Conservation (phyloP, 2,888 invertebrate genomes). For the Drosophila differens region DNA sequence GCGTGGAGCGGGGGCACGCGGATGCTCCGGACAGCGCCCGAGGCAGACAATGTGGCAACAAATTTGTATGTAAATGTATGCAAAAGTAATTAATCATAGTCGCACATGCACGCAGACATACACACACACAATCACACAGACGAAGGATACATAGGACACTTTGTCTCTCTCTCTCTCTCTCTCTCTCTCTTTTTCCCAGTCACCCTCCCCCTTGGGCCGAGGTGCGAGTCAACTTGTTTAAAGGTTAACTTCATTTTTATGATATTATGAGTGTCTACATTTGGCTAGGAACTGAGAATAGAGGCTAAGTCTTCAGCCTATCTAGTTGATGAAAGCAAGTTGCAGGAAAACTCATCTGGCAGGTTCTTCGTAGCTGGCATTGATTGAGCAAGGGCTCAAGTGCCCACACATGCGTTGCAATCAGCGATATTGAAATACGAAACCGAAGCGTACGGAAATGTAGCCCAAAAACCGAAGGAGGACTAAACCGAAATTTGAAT, state of each 20-base stretch:
- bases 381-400: slow-evolving; percentile 48
- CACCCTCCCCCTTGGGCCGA: slow-evolving; percentile 4
- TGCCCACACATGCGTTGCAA: slow-evolving; percentile 21
- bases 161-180: background rate
- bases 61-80: slow-evolving; percentile 82
- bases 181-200: slow-evolving; percentile 10
- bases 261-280: slow-evolving; percentile 37
- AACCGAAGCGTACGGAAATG: slow-evolving; percentile 46
- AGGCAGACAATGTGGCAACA: slow-evolving; percentile 81
- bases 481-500: slow-evolving; percentile 43
- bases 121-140: slow-evolving; percentile 28
- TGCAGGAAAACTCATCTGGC: background rate
- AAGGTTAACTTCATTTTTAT: slow-evolving; percentile 77
- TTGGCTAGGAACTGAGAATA: background rate
- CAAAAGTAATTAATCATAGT: slow-evolving; percentile 80
- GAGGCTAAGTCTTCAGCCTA: background rate
- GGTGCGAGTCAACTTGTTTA: slow-evolving; percentile 70
- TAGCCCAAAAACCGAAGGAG: slow-evolving; percentile 11
- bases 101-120: slow-evolving; percentile 73
- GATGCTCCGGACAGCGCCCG: slow-evolving; percentile 50
- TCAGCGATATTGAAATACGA: slow-evolving; percentile 71
- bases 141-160: slow-evolving; percentile 37
- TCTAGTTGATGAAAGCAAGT: background rate
- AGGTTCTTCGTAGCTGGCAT: slow-evolving; percentile 8
- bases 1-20: slow-evolving; percentile 8